Evolutionary conservation across 2,888 invertebrate genomes (phyloP), one percentile per base, ranked within the genome.

Genomic region (Xanthorhoe spadicearia): DNA sequence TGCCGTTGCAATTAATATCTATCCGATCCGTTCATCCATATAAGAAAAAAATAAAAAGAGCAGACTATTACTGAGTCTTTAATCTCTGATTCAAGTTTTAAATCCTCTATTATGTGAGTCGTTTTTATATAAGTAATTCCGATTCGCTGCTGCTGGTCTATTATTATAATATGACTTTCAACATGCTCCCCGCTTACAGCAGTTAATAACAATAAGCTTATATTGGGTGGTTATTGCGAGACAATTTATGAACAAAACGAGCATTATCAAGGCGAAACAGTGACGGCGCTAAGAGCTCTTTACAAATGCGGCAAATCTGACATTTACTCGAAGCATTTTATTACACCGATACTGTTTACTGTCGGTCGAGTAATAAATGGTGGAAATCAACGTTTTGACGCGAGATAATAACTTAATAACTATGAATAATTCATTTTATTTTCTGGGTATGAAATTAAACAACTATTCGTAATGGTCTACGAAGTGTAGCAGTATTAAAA

Each of bases 281-380:
- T 43, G 38, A 43, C 38, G 38, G 13, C 13, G 38, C 10, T 38
- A 38, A 43, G 10, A 43, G n/a, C 15, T 10, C 17, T 48, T 15
- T 17, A 48, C 17, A 56, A 62, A 62, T 56, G 56, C 62, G 56
- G 56, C 35, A 62, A 38, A 51, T 32, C 38, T 62, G 51, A 55
- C 56, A 56, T 62, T 56, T 56, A 6, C 4, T 17, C 35, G 54
- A 32, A 38, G 23, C 13, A 53, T 53, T 23, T 53, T 53, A 28
- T 38, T 43, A n/a, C 48, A 4, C 28, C 53, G 46, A 48, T 61
- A 49, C 53, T 5, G 18, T 48, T n/a, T 32, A 48, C 23, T 32
- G 32, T 54, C 13, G 35, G 60, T 17, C 48, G 48, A 48, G 4
- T 48, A 15, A 48, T 48, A 17, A 48, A 43, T 43, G 13, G 48